A percentile compares a stretch with the other conserved stretches of the same genome.
phyloP scores from a whole-genome alignment of 2,888 invertebrate species.

The Polietes domitor region DNA sequence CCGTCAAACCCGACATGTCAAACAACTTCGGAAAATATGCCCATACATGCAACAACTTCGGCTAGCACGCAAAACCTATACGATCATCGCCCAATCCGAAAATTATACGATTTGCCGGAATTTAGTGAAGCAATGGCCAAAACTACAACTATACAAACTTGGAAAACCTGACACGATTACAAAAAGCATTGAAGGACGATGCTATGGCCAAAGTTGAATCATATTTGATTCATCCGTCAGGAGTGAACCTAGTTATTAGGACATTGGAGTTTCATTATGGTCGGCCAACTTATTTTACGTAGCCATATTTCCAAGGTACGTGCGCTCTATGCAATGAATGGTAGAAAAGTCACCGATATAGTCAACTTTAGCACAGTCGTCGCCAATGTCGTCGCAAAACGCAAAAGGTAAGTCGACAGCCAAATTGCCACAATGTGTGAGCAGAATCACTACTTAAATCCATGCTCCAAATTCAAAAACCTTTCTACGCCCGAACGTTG shows the following conservation, averaged over 20 bases:
- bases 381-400: too few relatives aligned
- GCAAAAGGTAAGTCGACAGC: too few relatives aligned
- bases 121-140: too few relatives aligned
- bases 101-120: too few relatives aligned
- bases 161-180: constrained; percentile 62
- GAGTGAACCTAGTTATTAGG: constrained; percentile 51
- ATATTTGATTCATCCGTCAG: constrained; percentile 50
- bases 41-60: too few relatives aligned
- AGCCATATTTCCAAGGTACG: constrained; percentile 64
- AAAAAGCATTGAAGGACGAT: constrained; percentile 59
- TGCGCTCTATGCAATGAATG: constrained; percentile 52
- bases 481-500: background rate
- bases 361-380: constrained; percentile 60
- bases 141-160: constrained; percentile 55
- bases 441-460: background rate
- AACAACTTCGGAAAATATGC: too few relatives aligned
- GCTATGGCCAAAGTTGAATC: constrained; percentile 58
- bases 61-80: too few relatives aligned
- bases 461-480: background rate
- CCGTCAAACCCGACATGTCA: too few relatives aligned
- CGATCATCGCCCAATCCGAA: too few relatives aligned
- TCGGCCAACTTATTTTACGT: constrained; percentile 62
- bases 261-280: constrained; percentile 66
- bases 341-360: constrained; percentile 54
- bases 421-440: too few relatives aligned